Conservation (phyloP, 2,113 vertebrate genomes). For the Varanus salvator region DNA sequence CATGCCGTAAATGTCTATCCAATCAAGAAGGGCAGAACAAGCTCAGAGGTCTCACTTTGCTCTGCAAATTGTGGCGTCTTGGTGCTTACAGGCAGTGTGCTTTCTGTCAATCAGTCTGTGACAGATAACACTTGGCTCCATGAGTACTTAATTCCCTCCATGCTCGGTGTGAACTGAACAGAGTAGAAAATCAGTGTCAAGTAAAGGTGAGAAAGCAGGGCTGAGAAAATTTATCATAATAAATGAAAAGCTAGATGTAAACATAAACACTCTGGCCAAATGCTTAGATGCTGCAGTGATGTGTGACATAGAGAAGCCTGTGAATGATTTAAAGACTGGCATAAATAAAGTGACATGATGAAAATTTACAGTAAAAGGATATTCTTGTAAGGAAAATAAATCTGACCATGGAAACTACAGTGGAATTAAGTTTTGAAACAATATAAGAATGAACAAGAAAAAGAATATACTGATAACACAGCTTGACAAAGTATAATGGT, state of each 20-base stretch:
- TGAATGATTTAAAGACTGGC: constrained; percentile 20
- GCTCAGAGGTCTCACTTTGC: constrained; percentile 49
- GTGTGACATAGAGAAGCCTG: neutral
- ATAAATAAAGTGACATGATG: constrained; percentile 32
- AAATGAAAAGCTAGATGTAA: constrained; percentile 50
- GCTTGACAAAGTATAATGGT: constrained; percentile 17
- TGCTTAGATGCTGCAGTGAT: constrained; percentile 17
- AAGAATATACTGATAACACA: constrained; percentile 12
- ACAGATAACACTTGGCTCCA: constrained; percentile 50
- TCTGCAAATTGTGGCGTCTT: constrained; percentile 35
- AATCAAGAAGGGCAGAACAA: constrained; percentile 46
- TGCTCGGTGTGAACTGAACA: constrained; percentile 46
- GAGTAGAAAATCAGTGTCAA: constrained; percentile 48
- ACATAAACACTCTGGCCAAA: constrained; percentile 28
- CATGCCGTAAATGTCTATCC: constrained; percentile 51
- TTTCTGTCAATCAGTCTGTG: constrained; percentile 61
- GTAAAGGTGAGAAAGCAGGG: constrained; percentile 42
- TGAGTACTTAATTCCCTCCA: constrained; percentile 38
- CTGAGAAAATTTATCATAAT: constrained; percentile 32
- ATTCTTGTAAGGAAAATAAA: constrained; percentile 18
- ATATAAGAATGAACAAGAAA: constrained; percentile 2
- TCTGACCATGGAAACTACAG: constrained; percentile 5
- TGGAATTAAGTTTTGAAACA: constrained; percentile 12
- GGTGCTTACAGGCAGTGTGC: constrained; percentile 23
- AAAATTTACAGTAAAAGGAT: neutral